Conservation (phyloP, 2,888 invertebrate genomes). For the Ophion ventricosus region DNA sequence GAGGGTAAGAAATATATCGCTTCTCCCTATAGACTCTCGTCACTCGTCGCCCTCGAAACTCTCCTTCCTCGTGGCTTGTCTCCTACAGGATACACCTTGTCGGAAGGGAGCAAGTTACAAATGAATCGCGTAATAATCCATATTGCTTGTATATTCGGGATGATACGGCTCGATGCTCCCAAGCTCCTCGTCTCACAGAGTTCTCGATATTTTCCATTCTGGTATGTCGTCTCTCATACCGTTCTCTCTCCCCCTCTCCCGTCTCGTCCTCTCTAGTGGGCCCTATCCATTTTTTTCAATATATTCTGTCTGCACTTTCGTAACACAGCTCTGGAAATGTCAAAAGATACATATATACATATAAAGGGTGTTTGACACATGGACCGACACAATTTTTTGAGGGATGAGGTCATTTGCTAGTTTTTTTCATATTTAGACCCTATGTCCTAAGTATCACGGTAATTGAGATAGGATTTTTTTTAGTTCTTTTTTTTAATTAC, state of each 20-base stretch:
- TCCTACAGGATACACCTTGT: constrained; percentile 26
- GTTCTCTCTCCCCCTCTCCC: constrained; percentile 26
- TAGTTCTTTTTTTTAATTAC: no score
- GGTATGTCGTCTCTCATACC: constrained; percentile 63
- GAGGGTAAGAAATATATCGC: constrained; percentile 60
- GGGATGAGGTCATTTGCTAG: no score
- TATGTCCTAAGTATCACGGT: no score
- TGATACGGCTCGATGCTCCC: constrained; percentile 69
- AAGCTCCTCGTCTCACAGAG: constrained; percentile 74
- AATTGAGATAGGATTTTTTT: no score
- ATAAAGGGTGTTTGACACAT: no score
- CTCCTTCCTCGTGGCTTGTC: constrained; percentile 48
- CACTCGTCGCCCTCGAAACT: constrained; percentile 55
- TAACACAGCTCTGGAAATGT: background rate
- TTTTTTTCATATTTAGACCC: no score
- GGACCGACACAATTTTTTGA: no score
- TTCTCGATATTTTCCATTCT: constrained; percentile 77
- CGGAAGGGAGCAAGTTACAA: constrained; percentile 75
- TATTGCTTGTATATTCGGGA: constrained; percentile 75
- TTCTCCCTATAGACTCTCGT: constrained; percentile 28
- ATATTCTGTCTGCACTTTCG: background rate
- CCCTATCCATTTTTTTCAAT: background rate
- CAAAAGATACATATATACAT: no score
- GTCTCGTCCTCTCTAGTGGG: background rate
- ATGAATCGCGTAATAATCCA: constrained; percentile 81